Conservation (phyloP, 2,113 vertebrate species). For the Colistium nudipinnis region DNA sequence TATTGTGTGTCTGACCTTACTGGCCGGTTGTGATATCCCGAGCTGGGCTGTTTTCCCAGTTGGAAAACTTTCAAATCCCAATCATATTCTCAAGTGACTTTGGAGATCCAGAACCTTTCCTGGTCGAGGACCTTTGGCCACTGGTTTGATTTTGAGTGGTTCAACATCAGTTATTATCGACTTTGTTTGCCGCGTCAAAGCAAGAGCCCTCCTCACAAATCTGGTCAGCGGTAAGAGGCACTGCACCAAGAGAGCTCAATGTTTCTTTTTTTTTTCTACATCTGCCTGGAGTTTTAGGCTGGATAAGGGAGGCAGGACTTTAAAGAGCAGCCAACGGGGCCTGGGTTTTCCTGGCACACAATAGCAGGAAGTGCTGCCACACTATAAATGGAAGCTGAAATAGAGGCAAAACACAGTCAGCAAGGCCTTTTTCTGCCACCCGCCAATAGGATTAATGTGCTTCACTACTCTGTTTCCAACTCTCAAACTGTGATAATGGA, state of each 20-base stretch:
- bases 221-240: constrained; percentile 65
- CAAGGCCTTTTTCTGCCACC: constrained; percentile 46
- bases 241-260: constrained; percentile 41
- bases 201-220: constrained; percentile 31
- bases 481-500: constrained; percentile 49
- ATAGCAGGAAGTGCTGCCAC: constrained; percentile 86
- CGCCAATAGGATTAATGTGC: constrained; percentile 53
- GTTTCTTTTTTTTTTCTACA: constrained; percentile 6
- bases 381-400: constrained; percentile 79
- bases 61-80: constrained; percentile 62
- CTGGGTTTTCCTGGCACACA: constrained; percentile 88
- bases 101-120: constrained; percentile 34
- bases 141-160: constrained; percentile 34
- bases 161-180: constrained; percentile 47
- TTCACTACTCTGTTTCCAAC: constrained; percentile 39
- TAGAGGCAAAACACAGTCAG: constrained; percentile 63
- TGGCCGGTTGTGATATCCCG: constrained; percentile 32
- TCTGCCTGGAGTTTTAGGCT: constrained; percentile 48
- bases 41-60: constrained; percentile 29
- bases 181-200: constrained; percentile 26
- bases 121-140: constrained; percentile 33
- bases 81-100: constrained; percentile 49
- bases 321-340: constrained; percentile 59
- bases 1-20: constrained; percentile 30
- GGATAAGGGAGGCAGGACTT: constrained; percentile 66